phyloP scores from a whole-genome alignment of 1,140 invertebrate genomes.

The Penaeus indicus region DNA sequence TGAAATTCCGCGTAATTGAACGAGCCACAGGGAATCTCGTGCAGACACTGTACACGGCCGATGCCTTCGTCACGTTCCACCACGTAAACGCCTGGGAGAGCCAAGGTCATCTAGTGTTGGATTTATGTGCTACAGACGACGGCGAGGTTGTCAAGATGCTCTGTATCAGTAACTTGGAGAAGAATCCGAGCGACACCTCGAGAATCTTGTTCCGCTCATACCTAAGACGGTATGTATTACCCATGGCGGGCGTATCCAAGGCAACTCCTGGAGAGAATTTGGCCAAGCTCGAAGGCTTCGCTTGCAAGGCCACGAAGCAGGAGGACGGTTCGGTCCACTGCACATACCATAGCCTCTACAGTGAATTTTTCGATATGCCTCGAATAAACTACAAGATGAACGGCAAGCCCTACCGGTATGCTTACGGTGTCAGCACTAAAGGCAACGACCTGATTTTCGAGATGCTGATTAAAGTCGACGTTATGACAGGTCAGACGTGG shows the following conservation, averaged over 20 bases:
- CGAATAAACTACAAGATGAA: conserved; percentile 59
- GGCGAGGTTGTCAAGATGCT: conserved; percentile 29
- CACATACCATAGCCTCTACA: conserved; percentile 19
- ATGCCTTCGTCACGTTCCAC: conserved; percentile 70
- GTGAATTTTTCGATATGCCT: conserved; percentile 37
- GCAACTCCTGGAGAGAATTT: conserved; percentile 19
- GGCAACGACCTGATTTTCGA: conserved; percentile 33
- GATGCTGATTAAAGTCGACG: conserved; percentile 67
- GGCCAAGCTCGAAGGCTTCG: conserved; percentile 3
- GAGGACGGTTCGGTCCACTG: conserved; percentile 34
- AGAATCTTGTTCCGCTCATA: neutral
- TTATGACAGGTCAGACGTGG: conserved; percentile 50
- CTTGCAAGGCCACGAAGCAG: conserved; percentile 38
- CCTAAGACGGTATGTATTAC: conserved; percentile 39
- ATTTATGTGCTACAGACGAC: conserved; percentile 68
- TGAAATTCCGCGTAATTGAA: conserved; percentile 71
- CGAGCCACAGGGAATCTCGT: conserved; percentile 70
- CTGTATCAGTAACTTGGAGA: conserved; percentile 38
- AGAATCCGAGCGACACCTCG: conserved; percentile 51
- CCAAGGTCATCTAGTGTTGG: conserved; percentile 68
- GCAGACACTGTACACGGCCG: conserved; percentile 67
- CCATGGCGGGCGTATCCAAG: neutral
- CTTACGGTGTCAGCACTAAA: conserved; percentile 38
- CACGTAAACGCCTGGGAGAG: conserved; percentile 71
- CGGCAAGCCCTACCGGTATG: conserved; percentile 50